Evolutionary conservation across 1,140 invertebrate genomes (phyloP), one percentile per base, ranked within the genome.

Genomic region (Panagrolaimus sp.): DNA sequence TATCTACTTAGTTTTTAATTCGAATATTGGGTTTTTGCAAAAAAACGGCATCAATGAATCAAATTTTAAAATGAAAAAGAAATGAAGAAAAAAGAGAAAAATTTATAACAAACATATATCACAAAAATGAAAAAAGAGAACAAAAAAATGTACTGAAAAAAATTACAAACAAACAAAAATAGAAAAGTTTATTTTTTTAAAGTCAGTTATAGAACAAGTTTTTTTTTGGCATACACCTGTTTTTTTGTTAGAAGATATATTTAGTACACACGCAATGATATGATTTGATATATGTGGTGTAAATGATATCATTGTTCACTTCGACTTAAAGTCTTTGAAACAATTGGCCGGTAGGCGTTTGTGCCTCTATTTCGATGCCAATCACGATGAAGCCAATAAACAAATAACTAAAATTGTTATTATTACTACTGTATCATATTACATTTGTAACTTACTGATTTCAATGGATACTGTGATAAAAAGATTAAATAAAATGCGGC

Each of bases 341-440:
- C 51, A 38, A 38, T 38, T 38, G 31, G 31, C 7, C 31, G 31
- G 31, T 38, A 38, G 31, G 31, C 51, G 51, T 25, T 27, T 5
- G 13, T 4, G 20, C 27, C 51, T 2, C 20, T 14, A 16, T 57
- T 20, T 57, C 27, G 51, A 4, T 27, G 27, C 51, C 51, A 57
- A 23, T 57, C 51, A 20, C 27, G 20, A 13, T 57, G 51, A 57
- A 57, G 51, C 51, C 51, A 57, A 20, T 57, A 27, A 13, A 57
- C 51, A 16, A 57, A 57, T 57, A 57, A 57, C 51, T 57, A 27
- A 57, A 57, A 57, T n/a, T n/a, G n/a, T n/a, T 3, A 25, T 57
- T 20, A 14, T 11, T 57, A n/a, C 11, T 27, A 23, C 11, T n/a
- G 9, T 23, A 9, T n/a, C n/a, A n/a, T n/a, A n/a, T 53, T 27